Evolutionary conservation across 2,888 invertebrate species (phyloP).

Genomic region (Cecidostiba fungosa): DNA sequence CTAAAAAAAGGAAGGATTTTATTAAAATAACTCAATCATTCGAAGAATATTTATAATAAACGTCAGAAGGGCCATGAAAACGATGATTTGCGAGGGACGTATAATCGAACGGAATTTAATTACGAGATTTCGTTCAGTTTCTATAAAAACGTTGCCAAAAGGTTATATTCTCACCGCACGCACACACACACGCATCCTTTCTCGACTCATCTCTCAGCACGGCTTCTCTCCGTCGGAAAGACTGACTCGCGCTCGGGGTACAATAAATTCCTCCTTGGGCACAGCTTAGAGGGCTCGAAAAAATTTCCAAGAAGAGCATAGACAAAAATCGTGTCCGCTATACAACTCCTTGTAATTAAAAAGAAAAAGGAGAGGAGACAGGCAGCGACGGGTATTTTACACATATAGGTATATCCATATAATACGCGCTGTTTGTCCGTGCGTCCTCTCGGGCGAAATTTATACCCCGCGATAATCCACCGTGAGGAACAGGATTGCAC

Average conservation of each 20-base stretch:
- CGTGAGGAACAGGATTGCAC: not conserved
- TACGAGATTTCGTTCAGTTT: not conserved
- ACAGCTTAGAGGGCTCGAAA: slow-evolving; percentile 39
- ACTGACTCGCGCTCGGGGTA: not conserved
- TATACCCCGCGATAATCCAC: slow-evolving; percentile 52
- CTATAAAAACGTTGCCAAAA: slow-evolving; percentile 1
- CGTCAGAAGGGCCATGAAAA: not conserved
- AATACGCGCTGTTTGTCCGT: not conserved
- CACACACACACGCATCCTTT: not conserved
- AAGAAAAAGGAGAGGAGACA: not conserved
- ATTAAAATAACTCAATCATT: not conserved
- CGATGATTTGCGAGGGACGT: not conserved
- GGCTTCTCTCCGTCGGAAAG: slow-evolving; percentile 28
- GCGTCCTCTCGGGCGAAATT: slow-evolving; percentile 33
- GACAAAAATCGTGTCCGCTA: not conserved
- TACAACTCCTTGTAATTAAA: not conserved
- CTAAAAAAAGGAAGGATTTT: not conserved
- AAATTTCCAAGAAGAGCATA: slow-evolving; percentile 50
- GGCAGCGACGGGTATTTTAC: not conserved
- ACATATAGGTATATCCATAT: too few relatives aligned
- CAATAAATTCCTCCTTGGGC: slow-evolving; percentile 57
- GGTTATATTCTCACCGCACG: not conserved
- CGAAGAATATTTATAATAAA: slow-evolving; percentile 6
- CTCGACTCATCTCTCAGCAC: not conserved
- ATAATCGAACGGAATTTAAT: not conserved